A percentile compares a stretch with the other conserved stretches of the same genome.
Conservation (phyloP, 2,113 vertebrate genomes). For the Triplophysa rosa region DNA sequence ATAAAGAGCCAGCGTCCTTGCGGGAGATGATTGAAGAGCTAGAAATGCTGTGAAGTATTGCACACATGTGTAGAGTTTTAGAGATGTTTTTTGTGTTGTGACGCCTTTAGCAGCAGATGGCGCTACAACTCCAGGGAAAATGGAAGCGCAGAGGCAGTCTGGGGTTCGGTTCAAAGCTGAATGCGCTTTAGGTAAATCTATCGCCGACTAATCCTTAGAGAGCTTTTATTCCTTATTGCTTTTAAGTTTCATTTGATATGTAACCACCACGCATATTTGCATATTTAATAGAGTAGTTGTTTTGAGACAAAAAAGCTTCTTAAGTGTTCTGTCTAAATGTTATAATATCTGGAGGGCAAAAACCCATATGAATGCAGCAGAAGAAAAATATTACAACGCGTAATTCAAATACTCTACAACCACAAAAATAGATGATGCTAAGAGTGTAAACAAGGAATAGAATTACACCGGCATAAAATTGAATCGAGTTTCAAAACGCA, state of each 20-base stretch:
- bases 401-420: not conserved
- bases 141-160: conserved; percentile 72
- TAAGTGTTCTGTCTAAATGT: not conserved
- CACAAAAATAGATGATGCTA: not conserved
- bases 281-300: not conserved
- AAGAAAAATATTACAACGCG: not conserved
- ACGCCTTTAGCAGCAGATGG: conserved; percentile 80
- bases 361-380: not conserved
- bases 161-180: conserved; percentile 77
- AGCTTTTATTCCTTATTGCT: conserved; percentile 50
- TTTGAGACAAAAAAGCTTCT: not conserved
- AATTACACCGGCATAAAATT: not conserved
- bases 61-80: conserved; percentile 48
- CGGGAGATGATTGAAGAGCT: conserved; percentile 41
- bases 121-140: conserved; percentile 81
- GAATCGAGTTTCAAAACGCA: not conserved
- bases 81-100: conserved; percentile 73
- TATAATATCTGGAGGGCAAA: not conserved
- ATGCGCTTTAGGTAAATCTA: conserved; percentile 77
- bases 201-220: conserved; percentile 52
- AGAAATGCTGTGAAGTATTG: conserved; percentile 38
- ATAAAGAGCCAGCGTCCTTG: conserved; percentile 46
- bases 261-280: conserved; percentile 48
- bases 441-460: not conserved
- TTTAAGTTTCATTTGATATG: conserved; percentile 57